Base-by-base conservation (phyloP, 2,113 vertebrate species). In the Progne subis region DNA sequence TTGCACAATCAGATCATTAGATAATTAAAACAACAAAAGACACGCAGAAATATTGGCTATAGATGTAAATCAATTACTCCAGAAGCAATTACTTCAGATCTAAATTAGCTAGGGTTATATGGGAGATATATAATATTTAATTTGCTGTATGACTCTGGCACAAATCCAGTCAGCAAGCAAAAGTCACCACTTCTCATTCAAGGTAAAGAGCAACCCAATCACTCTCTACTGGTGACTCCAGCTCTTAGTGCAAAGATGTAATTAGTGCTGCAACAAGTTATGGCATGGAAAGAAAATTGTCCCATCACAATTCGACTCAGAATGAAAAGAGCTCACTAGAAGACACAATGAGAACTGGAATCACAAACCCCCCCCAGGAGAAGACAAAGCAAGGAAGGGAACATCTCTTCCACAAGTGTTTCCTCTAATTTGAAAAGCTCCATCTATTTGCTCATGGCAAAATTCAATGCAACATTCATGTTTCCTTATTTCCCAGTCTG, bases 11-110 rank as follows among this genome's bases (percentile, higher is more conserved):
- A 88, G 61, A 95, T 95, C 91, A 96, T 96, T 95, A 95, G 89
- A 94, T 91, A 95, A 96, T 95, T 92, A 95, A 95, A 96, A 92
- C 87, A 95, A 89, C 77, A 88, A 86, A 94, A 93, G 92, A 86
- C 94, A 92, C 6, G 2, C 20, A 59, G 56, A 93, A 90, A 80
- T 95, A 97, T 91, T 91, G 85, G 75, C 78, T 76, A 90, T 69
- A 82, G 87, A 74, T 74, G 50, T 93, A 95, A 96, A 93, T 94
- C 82, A 91, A 90, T 96, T 97, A 91, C 90, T 83, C 80, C 79
- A 86, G 94, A 95, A 92, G 92, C 94, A 95, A 95, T 95, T 95
- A 93, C 90, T 90, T 88, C 81, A 67, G 25, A n/a, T 74, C 50
- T 61, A 91, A 91, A 95, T 87, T 85, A 95, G 60, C 32, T 79